Base-by-base conservation (phyloP, 2,113 vertebrate genomes). In the Pampusana beccarii region DNA sequence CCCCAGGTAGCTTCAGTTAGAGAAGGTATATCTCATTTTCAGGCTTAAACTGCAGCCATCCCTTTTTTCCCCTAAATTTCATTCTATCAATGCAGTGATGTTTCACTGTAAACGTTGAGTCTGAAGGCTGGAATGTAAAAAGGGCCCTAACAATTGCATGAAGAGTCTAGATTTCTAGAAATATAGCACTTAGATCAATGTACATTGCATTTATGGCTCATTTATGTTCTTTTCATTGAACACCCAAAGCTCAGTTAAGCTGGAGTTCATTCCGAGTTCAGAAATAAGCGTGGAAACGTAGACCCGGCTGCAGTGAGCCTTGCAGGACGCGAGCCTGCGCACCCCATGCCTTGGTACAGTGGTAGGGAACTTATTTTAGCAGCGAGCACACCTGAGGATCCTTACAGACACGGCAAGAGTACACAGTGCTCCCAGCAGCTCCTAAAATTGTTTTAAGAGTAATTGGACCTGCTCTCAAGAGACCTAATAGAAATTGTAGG, bases 61-160 rank as follows among this genome's bases (percentile, higher is more conserved):
- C 36, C 24, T 65, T 4, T 28, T 31, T 28, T 9, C 8, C 8
- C n/a, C 40, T 38, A 0, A 9, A 0, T 56, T 85, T 64, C 34
- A 13, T 46, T 46, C 75, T 62, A 2, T 4, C 19, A 24, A 0
- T 21, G 34, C 62, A 66, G 28, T 4, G 38, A 42, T 48, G 38
- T 20, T 34, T 69, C 40, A 28, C 65, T 60, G 31, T 36, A 40
- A 64, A 60, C 10, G 6, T 3, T 21, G 26, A 62, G 31, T 36
- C 36, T 9, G 16, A 69, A 26, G 40, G 44, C 31, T 34, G 31
- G 28, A 26, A 23, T 28, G 19, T 73, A 51, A n/a, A 29, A 81
- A 69, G 26, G 36, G n/a, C 58, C 29, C 14, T 48, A 38, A 80
- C 33, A 57, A 9, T 28, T 62, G n/a, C 38, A 48, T 14, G 23